These are phyloP conservation scores for Sebastes hopkinsi DNA, from an alignment of 2,797 vertebrate species.

Conservation along the genomic window DNA sequence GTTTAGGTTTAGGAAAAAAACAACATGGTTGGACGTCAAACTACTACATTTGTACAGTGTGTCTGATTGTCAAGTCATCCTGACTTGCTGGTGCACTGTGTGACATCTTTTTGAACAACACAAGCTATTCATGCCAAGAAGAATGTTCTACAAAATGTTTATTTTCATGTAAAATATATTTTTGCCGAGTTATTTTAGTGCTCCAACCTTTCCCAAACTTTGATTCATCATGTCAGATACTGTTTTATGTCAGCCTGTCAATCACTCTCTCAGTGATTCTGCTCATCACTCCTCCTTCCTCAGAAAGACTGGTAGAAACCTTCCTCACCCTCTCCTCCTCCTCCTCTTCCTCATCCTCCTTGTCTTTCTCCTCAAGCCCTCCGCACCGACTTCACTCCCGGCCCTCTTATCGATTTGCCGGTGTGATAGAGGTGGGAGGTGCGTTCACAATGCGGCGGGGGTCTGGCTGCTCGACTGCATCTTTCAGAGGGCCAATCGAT, in stretches of 20 bases:
- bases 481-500: slow-evolving; percentile 82
- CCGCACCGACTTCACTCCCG: slow-evolving; percentile 29
- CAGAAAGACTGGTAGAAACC: slow-evolving; percentile 36
- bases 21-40: no score
- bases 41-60: no score
- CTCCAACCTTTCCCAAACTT: background rate
- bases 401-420: slow-evolving; percentile 68
- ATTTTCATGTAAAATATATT: background rate
- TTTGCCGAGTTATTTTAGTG: background rate
- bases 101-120: background rate
- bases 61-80: background rate
- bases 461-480: slow-evolving; percentile 70
- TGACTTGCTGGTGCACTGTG: background rate
- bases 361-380: slow-evolving; percentile 45
- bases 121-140: background rate
- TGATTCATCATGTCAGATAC: background rate
- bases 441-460: slow-evolving; percentile 75
- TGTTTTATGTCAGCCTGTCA: slow-evolving; percentile 55
- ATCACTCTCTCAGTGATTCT: slow-evolving; percentile 33
- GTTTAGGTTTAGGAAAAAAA: no score
- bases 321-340: slow-evolving; percentile 35
- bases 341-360: slow-evolving; percentile 36
- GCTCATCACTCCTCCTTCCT: slow-evolving; percentile 48
- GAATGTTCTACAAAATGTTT: background rate
- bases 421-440: slow-evolving; percentile 70